Percentiles rank a stretch among this genome's conserved stretches.
These are phyloP conservation scores for Eilema depressum DNA, from an alignment of 2,888 invertebrate genomes.

Conservation along the genomic window DNA sequence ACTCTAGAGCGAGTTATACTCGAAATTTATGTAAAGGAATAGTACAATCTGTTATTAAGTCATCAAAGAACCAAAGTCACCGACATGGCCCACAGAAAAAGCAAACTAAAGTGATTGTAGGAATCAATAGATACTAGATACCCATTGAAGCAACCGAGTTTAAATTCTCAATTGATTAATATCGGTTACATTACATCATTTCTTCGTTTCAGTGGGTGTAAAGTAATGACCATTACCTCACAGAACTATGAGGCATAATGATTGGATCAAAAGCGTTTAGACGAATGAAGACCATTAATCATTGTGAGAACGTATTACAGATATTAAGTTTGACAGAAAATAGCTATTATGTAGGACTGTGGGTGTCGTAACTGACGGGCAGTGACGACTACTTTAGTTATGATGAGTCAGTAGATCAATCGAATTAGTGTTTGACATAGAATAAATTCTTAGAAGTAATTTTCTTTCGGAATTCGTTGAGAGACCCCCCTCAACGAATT, in stretches of 20 bases:
- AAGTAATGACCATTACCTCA: background rate
- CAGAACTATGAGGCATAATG: background rate
- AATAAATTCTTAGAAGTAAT: no score
- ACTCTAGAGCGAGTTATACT: no score
- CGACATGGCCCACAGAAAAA: no score
- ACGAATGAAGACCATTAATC: background rate
- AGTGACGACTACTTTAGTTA: background rate
- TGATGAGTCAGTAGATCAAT: background rate
- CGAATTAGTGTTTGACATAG: no score
- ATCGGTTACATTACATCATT: background rate
- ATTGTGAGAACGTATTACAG: background rate
- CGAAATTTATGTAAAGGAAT: no score
- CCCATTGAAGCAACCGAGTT: background rate
- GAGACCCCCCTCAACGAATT: no score
- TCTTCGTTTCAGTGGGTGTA: background rate
- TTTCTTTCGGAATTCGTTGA: no score
- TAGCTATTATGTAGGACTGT: background rate
- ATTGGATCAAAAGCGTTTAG: background rate
- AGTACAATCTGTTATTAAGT: no score
- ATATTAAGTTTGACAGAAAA: background rate
- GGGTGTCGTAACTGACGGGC: background rate
- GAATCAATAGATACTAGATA: background rate
- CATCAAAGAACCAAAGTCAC: no score
- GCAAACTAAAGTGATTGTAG: no score
- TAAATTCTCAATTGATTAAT: background rate